Evolutionary conservation across 2,113 vertebrate species (phyloP), one percentile per base, ranked within the genome.

Genomic region (Pungitius pungitius): DNA sequence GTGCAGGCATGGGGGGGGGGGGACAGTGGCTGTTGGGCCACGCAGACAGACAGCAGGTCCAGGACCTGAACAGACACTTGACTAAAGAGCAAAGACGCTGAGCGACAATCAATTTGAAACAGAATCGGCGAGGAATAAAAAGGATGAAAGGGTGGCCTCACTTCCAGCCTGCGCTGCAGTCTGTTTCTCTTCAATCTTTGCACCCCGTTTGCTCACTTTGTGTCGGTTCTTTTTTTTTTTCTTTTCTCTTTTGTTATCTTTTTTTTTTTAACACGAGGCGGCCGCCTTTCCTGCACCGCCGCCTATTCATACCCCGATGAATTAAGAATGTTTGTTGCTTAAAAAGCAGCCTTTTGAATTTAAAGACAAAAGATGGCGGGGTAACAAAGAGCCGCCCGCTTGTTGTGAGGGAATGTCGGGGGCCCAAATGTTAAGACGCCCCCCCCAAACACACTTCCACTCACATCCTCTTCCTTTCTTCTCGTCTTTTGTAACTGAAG

Each of bases 311-410:
- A 49, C 40, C 18, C 66, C 76, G 82, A 82, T 79, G 87, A 89
- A 89, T 90, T 86, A 80, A 89, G 89, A 85, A 64, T 84, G 81
- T 87, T 90, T 83, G 85, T 80, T 55, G 66, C 87, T 83, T 83
- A 78, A 91, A 55, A 91, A 90, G 81, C 78, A 65, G 85, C 79
- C 63, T 87, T 92, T 92, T 90, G 81, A 92, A 91, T 90, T 81
- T 69, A 86, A 91, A 91, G 79, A 88, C 87, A 92, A 90, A 89
- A 90, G 83, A 75, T 63, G 49, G 59, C 56, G 49, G 54, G 64
- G 75, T 62, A 69, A 88, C 88, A 88, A 89, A 90, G 87, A 81
- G 64, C 43, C 24, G 49, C 45, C 54, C 7, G 76, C 54, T 26
- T 78, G 73, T 68, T 71, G 63, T 61, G 57, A 17, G 66, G 62